Evolutionary conservation across 2,888 invertebrate species (phyloP).

Genomic region (Polietes domitor): DNA sequence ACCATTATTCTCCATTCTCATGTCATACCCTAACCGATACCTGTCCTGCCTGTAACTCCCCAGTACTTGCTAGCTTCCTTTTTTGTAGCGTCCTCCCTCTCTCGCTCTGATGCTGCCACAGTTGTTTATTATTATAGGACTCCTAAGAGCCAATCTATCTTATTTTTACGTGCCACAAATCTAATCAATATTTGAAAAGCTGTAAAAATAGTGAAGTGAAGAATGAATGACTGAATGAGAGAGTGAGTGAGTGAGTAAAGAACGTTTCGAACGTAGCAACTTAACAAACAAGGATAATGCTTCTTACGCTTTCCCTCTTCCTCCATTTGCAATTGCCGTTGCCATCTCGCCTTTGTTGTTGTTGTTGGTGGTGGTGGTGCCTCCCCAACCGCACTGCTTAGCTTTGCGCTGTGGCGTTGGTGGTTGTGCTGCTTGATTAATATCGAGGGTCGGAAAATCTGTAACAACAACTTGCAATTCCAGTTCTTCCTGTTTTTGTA

Average conservation of each 20-base stretch:
- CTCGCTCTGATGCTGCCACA: not conserved
- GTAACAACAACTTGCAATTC: not conserved
- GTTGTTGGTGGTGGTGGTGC: not conserved
- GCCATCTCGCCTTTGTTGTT: not conserved
- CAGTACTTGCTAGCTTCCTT: not conserved
- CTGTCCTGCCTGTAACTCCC: no score
- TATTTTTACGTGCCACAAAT: slow-evolving; percentile 57
- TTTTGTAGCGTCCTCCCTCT: not conserved
- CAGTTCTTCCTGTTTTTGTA: not conserved
- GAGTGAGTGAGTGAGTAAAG: not conserved
- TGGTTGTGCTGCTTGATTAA: not conserved
- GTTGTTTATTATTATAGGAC: not conserved
- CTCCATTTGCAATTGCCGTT: not conserved
- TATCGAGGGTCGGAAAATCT: not conserved
- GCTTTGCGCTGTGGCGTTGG: no score
- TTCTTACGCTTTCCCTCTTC: not conserved
- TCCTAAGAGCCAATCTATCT: slow-evolving; percentile 59
- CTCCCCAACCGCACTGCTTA: not conserved
- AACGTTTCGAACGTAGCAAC: slow-evolving; percentile 2
- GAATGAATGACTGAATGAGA: not conserved
- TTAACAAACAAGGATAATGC: not conserved
- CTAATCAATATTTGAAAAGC: slow-evolving; percentile 63
- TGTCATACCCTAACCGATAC: no score
- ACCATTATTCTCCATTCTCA: no score
- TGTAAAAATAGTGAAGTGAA: slow-evolving; percentile 30